Base-by-base conservation (phyloP, 2,113 vertebrate genomes). In the Triplophysa siluroides region DNA sequence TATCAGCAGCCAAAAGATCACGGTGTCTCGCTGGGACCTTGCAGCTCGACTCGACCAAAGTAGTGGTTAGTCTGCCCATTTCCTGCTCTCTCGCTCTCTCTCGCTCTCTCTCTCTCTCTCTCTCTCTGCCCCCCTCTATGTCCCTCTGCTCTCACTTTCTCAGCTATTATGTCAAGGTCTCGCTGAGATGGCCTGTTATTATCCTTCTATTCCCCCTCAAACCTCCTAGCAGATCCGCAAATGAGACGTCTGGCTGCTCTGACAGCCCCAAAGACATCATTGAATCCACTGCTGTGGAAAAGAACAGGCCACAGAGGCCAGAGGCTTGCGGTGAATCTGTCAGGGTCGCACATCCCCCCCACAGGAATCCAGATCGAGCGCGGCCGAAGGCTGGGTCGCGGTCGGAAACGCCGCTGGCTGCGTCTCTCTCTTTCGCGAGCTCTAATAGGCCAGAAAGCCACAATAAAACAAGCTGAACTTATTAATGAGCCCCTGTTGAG, bases 151-250 rank as follows among this genome's bases (percentile, higher is more conserved):
- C 33, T 45, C 61, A 16, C 63, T 43, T 38, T 74, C 47, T 54
- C 68, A 47, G 50, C 38, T 43, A 21, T 74, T 45, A 64, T 77
- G 75, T 65, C 61, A 77, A 77, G 75, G 54, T 78, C 80, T 26
- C 54, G 69, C 19, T 71, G 41, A 73, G 67, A 62, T 21, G 76
- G 60, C 78, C 78, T 84, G 64, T 73, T 60, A 84, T 84, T 84
- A 84, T 29, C 26, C 69, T 63, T 72, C 19, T 8, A 38, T 45
- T 56, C 58, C 58, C 5, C 60, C 68, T 78, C 38, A 79, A 78
- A 38, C 63, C 7, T 74, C 38, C 73, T 62, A 78, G 47, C 54
- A 45, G 26, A 4, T 47, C 71, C 41, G 12, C 73, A 78, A 80
- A 78, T 68, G 79, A 84, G 74, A 78, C 38, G 64, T 78, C 79